These are phyloP conservation scores for Lamproptera curius DNA, from an alignment of 2,888 invertebrate species.

Conservation along the genomic window DNA sequence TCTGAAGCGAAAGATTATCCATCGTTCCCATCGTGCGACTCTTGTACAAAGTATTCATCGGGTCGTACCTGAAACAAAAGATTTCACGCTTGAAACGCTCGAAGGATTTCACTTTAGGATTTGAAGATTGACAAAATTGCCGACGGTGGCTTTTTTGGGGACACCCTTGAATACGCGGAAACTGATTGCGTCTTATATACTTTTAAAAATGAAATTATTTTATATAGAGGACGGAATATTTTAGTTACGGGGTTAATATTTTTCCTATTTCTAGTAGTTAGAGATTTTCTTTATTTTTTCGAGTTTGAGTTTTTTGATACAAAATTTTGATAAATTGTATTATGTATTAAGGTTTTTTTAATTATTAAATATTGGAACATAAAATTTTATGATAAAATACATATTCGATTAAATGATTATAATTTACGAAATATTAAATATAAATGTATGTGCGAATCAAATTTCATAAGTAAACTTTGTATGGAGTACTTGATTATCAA, in stretches of 20 bases:
- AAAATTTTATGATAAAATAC: neutral
- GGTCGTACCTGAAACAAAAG: slow-evolving; percentile 16
- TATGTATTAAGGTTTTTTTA: neutral
- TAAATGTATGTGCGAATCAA: slow-evolving; percentile 1
- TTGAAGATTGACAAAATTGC: no score
- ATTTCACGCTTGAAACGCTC: slow-evolving; percentile 5
- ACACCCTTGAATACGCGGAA: neutral
- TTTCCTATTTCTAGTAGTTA: no score
- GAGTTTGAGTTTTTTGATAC: neutral
- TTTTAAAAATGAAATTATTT: neutral
- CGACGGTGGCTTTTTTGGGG: neutral
- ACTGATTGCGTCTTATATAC: neutral
- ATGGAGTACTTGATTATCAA: slow-evolving; percentile 4
- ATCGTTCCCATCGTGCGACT: slow-evolving; percentile 10
- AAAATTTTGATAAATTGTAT: neutral
- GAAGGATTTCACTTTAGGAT: slow-evolving; percentile 3
- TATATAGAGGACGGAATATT: no score
- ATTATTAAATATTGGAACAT: neutral
- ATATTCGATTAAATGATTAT: no score
- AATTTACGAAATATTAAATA: no score
- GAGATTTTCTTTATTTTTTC: neutral
- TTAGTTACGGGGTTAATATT: no score
- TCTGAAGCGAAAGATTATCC: no score
- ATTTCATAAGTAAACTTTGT: slow-evolving; percentile 8
- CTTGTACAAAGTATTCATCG: slow-evolving; percentile 5